phyloP scores from a whole-genome alignment of 2,113 vertebrate species.

The Hemiscyllium ocellatum region DNA sequence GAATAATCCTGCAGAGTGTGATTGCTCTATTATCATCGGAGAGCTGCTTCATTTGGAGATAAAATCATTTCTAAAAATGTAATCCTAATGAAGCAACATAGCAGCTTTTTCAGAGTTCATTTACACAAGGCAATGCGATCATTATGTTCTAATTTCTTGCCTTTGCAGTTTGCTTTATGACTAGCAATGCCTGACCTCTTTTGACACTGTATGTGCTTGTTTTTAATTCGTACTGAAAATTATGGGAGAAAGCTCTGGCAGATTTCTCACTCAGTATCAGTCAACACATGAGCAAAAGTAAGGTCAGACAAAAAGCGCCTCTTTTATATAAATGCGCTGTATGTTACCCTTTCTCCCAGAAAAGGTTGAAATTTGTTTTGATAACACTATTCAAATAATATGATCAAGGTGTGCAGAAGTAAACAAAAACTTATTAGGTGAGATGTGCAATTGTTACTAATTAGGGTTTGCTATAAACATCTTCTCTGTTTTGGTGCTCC shows the following conservation, averaged over 20 bases:
- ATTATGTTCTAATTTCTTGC: constrained; percentile 32
- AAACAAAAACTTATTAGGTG: background rate
- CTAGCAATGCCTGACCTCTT: background rate
- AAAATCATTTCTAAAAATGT: constrained; percentile 28
- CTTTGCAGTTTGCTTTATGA: background rate
- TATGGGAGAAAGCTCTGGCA: background rate
- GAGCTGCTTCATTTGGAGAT: constrained; percentile 3
- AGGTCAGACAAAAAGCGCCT: background rate
- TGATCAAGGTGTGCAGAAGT: background rate
- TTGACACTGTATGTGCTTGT: background rate
- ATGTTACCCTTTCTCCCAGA: background rate
- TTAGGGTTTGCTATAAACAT: background rate
- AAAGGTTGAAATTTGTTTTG: background rate
- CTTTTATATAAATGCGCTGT: too few species aligned
- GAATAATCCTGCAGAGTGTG: background rate
- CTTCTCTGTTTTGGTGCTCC: background rate
- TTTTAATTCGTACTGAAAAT: constrained; percentile 14
- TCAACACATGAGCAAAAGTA: background rate
- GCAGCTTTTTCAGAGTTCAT: constrained; percentile 5
- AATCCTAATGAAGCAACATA: background rate
- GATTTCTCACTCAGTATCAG: background rate
- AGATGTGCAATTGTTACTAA: background rate
- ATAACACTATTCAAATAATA: background rate
- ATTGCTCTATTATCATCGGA: constrained; percentile 8
- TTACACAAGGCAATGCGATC: background rate